Conservation (phyloP, 2,113 vertebrate genomes). For the Psilopogon haemacephalus region DNA sequence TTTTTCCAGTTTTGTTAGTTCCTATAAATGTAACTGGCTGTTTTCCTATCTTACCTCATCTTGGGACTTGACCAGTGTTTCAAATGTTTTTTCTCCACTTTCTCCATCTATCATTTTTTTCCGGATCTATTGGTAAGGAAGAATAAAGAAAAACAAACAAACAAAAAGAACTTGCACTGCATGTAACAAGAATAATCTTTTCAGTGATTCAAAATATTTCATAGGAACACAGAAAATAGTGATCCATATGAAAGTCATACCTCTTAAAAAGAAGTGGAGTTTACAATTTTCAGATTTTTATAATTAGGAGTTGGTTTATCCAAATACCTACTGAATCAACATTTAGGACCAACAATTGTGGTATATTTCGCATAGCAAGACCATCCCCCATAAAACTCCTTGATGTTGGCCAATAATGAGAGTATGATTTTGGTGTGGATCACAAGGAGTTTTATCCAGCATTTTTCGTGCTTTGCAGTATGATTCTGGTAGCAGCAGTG, state of each 20-base stretch:
- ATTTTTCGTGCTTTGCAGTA: background rate
- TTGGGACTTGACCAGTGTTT: slow-evolving; percentile 94
- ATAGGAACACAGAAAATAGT: background rate
- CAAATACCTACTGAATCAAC: background rate
- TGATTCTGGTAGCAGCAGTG: background rate
- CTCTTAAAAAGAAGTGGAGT: background rate
- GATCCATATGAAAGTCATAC: background rate
- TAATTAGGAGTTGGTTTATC: background rate
- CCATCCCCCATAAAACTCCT: background rate
- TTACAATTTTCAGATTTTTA: background rate
- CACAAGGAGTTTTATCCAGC: background rate
- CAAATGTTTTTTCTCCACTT: slow-evolving; percentile 89
- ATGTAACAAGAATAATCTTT: background rate
- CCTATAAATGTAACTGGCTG: background rate
- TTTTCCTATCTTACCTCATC: slow-evolving; percentile 87
- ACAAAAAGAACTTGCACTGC: background rate
- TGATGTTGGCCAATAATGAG: background rate
- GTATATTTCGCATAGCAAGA: background rate
- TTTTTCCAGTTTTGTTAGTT: background rate
- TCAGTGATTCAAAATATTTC: background rate
- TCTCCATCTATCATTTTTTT: slow-evolving; percentile 96
- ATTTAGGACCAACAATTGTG: background rate
- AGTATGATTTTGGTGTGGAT: background rate
- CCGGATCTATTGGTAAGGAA: slow-evolving; percentile 82
- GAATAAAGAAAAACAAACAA: background rate